These are phyloP conservation scores for Cuniculus paca DNA, from an alignment of 2,797 vertebrate genomes.

Conservation along the genomic window DNA sequence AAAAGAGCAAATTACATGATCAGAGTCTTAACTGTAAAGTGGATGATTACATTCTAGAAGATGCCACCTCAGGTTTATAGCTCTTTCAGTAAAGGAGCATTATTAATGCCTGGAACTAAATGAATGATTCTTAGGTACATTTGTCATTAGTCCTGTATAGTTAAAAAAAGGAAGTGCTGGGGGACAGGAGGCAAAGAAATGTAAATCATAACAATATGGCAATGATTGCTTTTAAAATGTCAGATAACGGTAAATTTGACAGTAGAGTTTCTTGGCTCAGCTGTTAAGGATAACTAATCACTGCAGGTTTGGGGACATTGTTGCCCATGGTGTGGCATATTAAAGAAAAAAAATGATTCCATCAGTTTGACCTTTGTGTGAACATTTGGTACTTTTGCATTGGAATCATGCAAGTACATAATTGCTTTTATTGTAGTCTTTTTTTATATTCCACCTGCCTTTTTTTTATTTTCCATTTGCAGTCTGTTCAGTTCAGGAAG, in stretches of 20 bases:
- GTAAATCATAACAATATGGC: not conserved
- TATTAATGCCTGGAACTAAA: not conserved
- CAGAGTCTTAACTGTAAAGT: not conserved
- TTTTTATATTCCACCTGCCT: constrained; percentile 65
- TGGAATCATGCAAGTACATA: constrained; percentile 15
- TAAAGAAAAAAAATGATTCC: constrained; percentile 10
- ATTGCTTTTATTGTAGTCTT: constrained; percentile 30
- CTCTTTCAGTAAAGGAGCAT: not conserved
- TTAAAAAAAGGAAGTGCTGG: not conserved
- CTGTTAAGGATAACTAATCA: not conserved
- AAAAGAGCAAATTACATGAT: not conserved
- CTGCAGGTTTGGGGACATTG: constrained; percentile 37
- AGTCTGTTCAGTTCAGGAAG: constrained; percentile 72
- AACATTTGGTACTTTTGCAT: not conserved
- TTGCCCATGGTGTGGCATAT: constrained; percentile 12
- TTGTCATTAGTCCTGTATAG: not conserved
- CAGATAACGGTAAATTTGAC: not conserved
- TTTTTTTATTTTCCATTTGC: constrained; percentile 65
- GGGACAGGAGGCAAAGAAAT: not conserved
- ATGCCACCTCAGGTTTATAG: not conserved
- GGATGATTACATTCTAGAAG: not conserved
- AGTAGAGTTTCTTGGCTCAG: not conserved
- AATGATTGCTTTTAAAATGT: not conserved
- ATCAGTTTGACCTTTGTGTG: constrained; percentile 20
- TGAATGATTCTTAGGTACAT: not conserved